Evolutionary conservation across 2,113 vertebrate species (phyloP), one percentile per base, ranked within the genome.

Genomic region (Onychorhynchus coronatus): DNA sequence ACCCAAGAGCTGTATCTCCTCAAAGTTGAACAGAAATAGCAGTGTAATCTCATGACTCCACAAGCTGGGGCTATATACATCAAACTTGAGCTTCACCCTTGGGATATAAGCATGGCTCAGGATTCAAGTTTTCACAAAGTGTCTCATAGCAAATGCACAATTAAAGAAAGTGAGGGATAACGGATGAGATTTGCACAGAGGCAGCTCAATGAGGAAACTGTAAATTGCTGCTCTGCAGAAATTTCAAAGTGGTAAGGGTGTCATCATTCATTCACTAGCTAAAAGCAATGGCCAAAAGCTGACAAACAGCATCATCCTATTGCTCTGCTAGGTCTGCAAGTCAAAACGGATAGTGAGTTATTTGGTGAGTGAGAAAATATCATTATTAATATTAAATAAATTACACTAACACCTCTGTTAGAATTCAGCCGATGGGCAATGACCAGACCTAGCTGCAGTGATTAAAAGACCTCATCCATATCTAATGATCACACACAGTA

Each of bases 381-480:
- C 15, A 84, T 66, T 67, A 85, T 70, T 56, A 67, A 80, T 86
- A 66, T 62, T 83, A 77, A 93, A 90, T 71, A 90, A 86, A 94
- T 93, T 52, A 50, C 33, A 85, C 47, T 27, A 85, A 66, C 59
- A 83, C 39, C 47, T 82, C 50, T 31, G 31, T 41, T 73, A 91
- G 72, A 77, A 90, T 80, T 89, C n/a, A 58, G 27, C 44, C 1
- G 1, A 70, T 88, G 53, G 59, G 74, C 85, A 88, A 59, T 59
- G 90, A 55, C 63, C 82, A 85, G 88, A 67, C 33, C n/a, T 47
- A 85, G 67, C 63, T 59, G 58, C 63, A 90, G 55, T 88, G 88
- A 95, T 96, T 96, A 93, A 93, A 96, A 94, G 90, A 67, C 55
- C 19, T 93, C 68, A 84, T 96, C 91, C 82, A 88, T 94, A 95